phyloP scores from a whole-genome alignment of 2,888 invertebrate genomes.

The Lissonota sp. region DNA sequence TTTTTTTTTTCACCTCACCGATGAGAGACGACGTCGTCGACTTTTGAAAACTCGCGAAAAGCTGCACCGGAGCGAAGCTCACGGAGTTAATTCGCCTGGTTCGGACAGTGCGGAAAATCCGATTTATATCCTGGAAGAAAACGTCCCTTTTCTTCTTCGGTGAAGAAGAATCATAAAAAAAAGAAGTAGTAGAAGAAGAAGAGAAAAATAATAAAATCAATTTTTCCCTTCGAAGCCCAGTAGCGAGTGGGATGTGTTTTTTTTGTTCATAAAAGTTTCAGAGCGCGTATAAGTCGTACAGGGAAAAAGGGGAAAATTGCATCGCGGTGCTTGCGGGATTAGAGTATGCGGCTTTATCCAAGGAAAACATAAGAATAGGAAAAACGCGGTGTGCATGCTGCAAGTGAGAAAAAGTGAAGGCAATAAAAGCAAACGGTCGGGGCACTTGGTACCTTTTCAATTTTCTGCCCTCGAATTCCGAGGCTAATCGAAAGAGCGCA shows the following conservation, averaged over 20 bases:
- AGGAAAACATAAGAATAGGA: conserved; percentile 11
- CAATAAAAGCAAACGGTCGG: conserved; percentile 46
- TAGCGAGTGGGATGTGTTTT: too few relatives aligned
- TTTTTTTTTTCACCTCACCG: not conserved
- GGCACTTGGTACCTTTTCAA: conserved; percentile 54
- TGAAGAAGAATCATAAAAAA: not conserved
- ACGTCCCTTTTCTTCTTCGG: not conserved
- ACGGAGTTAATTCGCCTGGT: conserved; percentile 49
- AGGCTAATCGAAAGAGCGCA: conserved; percentile 55
- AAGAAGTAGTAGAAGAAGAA: too few relatives aligned
- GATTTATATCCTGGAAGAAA: conserved; percentile 33
- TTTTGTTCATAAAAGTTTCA: conserved; percentile 33
- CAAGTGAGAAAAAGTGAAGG: not conserved
- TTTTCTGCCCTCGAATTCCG: conserved; percentile 54
- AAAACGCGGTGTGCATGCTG: not conserved
- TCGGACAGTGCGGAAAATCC: conserved; percentile 44
- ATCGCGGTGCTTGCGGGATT: not conserved
- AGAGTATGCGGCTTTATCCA: not conserved
- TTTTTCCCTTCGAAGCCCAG: not conserved
- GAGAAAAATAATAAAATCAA: not conserved
- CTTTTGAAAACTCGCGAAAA: conserved; percentile 46
- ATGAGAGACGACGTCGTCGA: conserved; percentile 32
- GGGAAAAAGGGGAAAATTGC: conserved; percentile 21
- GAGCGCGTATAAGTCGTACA: conserved; percentile 1
- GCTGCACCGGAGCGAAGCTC: conserved; percentile 33